Evolutionary conservation across 2,113 vertebrate species (phyloP), one percentile per base, ranked within the genome.

Genomic region (Pseudorhombus dupliciocellatus): DNA sequence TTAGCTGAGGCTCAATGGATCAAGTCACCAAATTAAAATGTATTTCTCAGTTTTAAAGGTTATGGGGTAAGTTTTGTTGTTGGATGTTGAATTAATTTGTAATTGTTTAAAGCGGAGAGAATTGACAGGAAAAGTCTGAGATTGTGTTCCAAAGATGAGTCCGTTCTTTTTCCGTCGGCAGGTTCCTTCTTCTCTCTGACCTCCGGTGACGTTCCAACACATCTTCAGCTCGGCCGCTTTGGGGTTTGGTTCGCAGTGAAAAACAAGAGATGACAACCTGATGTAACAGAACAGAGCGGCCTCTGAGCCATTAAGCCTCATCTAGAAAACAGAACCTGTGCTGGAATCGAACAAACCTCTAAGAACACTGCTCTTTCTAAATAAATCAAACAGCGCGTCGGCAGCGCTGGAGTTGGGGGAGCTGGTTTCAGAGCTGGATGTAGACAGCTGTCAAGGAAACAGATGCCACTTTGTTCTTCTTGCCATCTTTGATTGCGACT

Each of bases 381-480:
- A 46, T 31, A 53, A 26, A 52, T 51, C 30, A 65, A 46, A 52
- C 15, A 4, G 21, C 12, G 30, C 10, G 53, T 20, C 44, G 55
- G 46, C 14, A n/a, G 26, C 5, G 16, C 22, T 52, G 77, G 44
- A 54, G 71, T 24, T 30, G 70, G 57, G 58, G 40, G 65, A 62
- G 44, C 44, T 34, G 34, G 34, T 59, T 60, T 72, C 26, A n/a
- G 48, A 76, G 51, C 0, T 22, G 72, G 66, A 60, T 31, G 57
- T 48, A 56, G 62, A 70, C 75, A 65, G 79, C 76, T 74, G 84
- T 74, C 73, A 83, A 80, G 80, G 80, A 80, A 83, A 86, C 80
- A 75, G 84, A 68, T 62, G 52, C 44, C 58, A 56, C 72, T 72
- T 73, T 74, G 66, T 58, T 62, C 66, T 44, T 25, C 20, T 18